A percentile compares a stretch with the other conserved stretches of the same genome.
These are phyloP conservation scores for Aurelia aurita DNA, from an alignment of 30 jellyfish, hydroid and myxozoan species.

Conservation along the genomic window DNA sequence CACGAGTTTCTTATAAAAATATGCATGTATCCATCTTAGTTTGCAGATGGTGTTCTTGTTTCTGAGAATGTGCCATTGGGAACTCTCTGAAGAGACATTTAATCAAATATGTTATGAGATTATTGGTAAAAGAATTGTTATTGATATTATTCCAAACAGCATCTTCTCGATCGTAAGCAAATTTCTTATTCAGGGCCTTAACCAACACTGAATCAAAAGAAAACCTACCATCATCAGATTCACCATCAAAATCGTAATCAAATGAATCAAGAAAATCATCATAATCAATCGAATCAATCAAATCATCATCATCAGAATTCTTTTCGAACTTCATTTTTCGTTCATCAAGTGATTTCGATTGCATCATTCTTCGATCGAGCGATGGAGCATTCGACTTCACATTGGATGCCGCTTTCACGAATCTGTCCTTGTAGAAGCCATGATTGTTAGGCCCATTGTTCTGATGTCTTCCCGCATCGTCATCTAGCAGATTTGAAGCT, in stretches of 20 bases:
- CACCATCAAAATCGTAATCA: neutral
- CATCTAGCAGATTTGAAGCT: too few species aligned
- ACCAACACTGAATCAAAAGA: too few species aligned
- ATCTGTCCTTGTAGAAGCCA: constrained; percentile 23
- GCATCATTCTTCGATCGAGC: constrained; percentile 12
- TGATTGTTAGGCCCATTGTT: neutral
- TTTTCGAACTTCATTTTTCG: constrained; percentile 28
- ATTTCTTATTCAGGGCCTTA: too few species aligned
- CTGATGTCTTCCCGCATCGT: too few species aligned
- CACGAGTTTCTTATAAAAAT: too few species aligned
- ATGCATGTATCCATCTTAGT: too few species aligned
- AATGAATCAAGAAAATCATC: constrained; percentile 2
- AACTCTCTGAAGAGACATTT: too few species aligned
- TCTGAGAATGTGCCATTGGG: too few species aligned
- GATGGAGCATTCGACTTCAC: constrained; percentile 16
- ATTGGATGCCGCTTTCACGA: constrained; percentile 8
- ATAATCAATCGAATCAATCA: neutral
- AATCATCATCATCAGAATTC: constrained; percentile 6
- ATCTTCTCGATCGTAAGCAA: too few species aligned
- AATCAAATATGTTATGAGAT: neutral
- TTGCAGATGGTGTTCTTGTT: too few species aligned
- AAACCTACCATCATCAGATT: neutral
- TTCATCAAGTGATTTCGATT: constrained; percentile 33
- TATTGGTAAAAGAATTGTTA: neutral
- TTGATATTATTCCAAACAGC: too few species aligned